Base-by-base conservation (phyloP, 2,888 invertebrate genomes). In the Tetragonula carbonaria region DNA sequence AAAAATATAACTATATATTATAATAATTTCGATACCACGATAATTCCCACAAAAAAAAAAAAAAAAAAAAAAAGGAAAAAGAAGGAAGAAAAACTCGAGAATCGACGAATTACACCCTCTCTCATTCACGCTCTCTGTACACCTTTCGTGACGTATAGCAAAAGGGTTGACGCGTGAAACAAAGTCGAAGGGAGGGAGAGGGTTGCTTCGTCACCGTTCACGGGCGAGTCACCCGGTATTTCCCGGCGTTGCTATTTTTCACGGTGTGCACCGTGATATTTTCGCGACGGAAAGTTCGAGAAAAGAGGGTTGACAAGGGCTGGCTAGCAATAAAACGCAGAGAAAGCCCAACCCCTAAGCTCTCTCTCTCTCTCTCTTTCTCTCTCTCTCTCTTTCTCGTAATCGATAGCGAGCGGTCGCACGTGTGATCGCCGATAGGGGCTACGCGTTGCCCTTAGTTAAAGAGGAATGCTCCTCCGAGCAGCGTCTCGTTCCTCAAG, bases 241-340 rank as follows among this genome's bases (percentile, higher is more conserved):
- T 80, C 72, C 50, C 63, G 67, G 67, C 45, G 67, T 13, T 53
- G 74, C 77, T 84, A 78, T 85, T 84, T 45, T 85, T 74, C 65
- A 66, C 66, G 76, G 55, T 67, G 33, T 57, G 72, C 62, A 51
- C 45, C 71, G 67, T 80, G 80, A 74, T 85, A 80, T 85, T 85
- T 85, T 78, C 77, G 74, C 68, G 77, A 71, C 28, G 70, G 59
- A 74, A 14, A 57, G 71, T 72, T 66, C 23, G 70, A 74, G 82
- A 75, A 55, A 72, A 74, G 84, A 74, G 84, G 78, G 82, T 78
- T 67, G 80, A 72, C 77, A 72, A 80, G 78, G 67, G 70, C 70
- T 53, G 71, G 59, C 70, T 53, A 66, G 59, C 74, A 62, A 82
- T 80, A 79, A 71, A 74, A 65, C 70, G 74, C 63, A 21, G 8